These are phyloP conservation scores for Pampus argenteus DNA, from an alignment of 2,797 vertebrate species.

Conservation along the genomic window DNA sequence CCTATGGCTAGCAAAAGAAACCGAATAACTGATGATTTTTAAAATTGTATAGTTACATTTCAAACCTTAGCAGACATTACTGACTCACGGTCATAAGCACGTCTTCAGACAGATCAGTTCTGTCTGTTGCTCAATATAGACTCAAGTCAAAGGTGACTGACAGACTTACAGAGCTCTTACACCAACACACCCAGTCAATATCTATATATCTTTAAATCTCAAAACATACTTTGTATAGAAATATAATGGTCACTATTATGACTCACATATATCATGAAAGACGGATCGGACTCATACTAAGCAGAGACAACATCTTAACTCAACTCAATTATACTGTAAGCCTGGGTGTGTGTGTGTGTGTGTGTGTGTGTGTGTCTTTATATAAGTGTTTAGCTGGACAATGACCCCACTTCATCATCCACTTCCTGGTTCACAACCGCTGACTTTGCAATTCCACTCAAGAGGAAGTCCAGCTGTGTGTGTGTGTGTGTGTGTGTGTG, in stretches of 20 bases:
- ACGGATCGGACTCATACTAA: background rate
- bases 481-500: conserved; percentile 11
- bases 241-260: background rate
- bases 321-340: background rate
- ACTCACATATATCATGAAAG: background rate
- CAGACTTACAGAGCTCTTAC: background rate
- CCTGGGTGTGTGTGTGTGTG: background rate
- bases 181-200: background rate
- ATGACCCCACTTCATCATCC: conserved; percentile 16
- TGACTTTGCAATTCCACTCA: conserved; percentile 44
- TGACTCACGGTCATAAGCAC: too few species aligned
- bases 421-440: conserved; percentile 50
- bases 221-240: background rate
- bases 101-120: background rate
- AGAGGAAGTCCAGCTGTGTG: conserved; percentile 37
- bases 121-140: background rate
- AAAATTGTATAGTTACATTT: too few species aligned
- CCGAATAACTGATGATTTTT: too few species aligned
- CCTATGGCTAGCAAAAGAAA: too few species aligned
- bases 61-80: too few species aligned
- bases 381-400: background rate
- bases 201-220: background rate
- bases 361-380: background rate
- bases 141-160: background rate
- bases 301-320: background rate